Evolutionary conservation across 2,888 invertebrate species (phyloP).

Genomic region (Troilus luridus): DNA sequence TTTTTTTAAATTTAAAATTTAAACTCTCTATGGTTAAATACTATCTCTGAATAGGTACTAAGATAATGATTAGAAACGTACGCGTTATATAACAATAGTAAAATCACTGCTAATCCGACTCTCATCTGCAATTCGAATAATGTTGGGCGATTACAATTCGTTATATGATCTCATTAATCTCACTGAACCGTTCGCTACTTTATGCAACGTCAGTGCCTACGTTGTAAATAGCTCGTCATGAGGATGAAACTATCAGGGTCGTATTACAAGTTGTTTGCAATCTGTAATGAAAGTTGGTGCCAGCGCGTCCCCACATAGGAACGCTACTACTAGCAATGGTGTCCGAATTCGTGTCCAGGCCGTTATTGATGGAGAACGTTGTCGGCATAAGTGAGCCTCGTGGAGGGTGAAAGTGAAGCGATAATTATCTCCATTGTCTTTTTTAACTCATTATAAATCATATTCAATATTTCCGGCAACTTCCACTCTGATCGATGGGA

Average conservation of each 20-base stretch:
- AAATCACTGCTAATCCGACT: neutral
- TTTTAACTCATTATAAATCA: neutral
- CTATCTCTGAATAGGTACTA: no score
- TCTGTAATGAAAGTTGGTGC: neutral
- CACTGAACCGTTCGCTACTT: neutral
- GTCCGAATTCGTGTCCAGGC: neutral
- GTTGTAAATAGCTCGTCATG: neutral
- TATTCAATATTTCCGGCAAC: neutral
- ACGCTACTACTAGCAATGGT: neutral
- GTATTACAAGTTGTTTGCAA: neutral
- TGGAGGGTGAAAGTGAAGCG: conserved; percentile 12
- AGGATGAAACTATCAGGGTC: neutral
- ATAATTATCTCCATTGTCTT: conserved; percentile 30
- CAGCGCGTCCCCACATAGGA: neutral
- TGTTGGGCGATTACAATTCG: neutral
- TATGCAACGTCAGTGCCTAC: neutral
- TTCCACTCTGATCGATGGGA: neutral
- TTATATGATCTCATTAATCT: neutral
- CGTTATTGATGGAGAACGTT: neutral
- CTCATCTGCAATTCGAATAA: neutral
- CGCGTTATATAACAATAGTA: neutral
- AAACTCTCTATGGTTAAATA: neutral
- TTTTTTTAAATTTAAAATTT: no score
- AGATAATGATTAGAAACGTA: neutral
- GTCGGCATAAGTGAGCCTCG: neutral